Evolutionary conservation across 2,113 vertebrate genomes (phyloP), one percentile per base, ranked within the genome.

Genomic region (Spermophilus dauricus): DNA sequence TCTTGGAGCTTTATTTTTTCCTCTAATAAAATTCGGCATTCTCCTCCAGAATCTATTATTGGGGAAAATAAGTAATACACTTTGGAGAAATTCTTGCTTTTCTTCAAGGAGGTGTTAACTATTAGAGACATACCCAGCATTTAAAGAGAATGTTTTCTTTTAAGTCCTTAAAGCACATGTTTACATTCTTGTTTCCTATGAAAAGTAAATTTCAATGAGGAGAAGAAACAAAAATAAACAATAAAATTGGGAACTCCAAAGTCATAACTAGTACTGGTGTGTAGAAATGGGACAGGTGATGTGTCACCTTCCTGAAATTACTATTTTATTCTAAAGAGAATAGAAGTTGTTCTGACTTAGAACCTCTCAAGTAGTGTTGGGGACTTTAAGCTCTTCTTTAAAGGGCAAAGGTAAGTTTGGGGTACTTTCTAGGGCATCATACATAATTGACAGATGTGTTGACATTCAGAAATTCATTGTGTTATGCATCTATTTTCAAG

Each of bases 41-140:
- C 26, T 63, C 88, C 26, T 76, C 39, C 24, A 75, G 53, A 51
- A 87, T 73, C 22, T 83, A 37, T 86, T 30, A 92, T 83, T 51
- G 67, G 76, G 20, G 18, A 69, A 95, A 93, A 42, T 53, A 83
- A 95, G 34, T 56, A 72, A 63, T 11, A 53, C 2, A n/a, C 63
- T 87, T 63, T 85, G 70, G 45, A 70, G 37, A 11, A 93, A 61
- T 86, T 63, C 70, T 95, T 86, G 9, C 32, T 70, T 93, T 93
- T 84, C 80, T 92, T 89, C 86, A 45, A 96, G 72, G 83, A 96
- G 84, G 37, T 96, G 80, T 26, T 94, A 90, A 81, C 61, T 75
- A 96, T 90, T 89, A 87, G 51, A 96, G 56, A 87, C 39, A 83
- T n/a, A 76, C 37, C 77, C 95, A 96, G 30, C 75, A 86, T 93